phyloP scores from a whole-genome alignment of 30 jellyfish, hydroid and myxozoan genomes.

The Clytia hemisphaerica region DNA sequence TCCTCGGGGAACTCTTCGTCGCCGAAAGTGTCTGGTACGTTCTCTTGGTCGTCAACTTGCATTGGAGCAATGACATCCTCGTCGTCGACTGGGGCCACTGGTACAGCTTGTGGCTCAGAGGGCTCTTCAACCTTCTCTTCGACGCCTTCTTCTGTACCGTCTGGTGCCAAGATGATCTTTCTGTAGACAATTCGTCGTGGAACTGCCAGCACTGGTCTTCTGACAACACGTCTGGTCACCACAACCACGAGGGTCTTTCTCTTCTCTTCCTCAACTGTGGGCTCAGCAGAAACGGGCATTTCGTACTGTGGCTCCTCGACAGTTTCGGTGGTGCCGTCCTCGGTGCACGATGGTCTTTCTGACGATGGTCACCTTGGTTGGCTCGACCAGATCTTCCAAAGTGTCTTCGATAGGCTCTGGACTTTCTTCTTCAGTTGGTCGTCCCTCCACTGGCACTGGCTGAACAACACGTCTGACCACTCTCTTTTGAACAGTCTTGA shows the following conservation, averaged over 20 bases:
- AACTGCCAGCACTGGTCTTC: constrained; percentile 40
- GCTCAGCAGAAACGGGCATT: constrained; percentile 50
- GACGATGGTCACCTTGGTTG: constrained; percentile 41
- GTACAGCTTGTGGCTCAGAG: constrained; percentile 2
- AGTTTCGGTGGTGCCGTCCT: constrained; percentile 36
- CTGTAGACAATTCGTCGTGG: constrained; percentile 58
- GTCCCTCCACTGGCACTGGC: constrained; percentile 21
- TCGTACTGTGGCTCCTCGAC: constrained; percentile 71
- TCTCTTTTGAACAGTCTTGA: constrained; percentile 50
- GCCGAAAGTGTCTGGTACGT: constrained; percentile 8
- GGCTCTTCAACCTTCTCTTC: constrained; percentile 53
- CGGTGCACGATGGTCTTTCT: constrained; percentile 29
- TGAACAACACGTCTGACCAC: constrained; percentile 60
- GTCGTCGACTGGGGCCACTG: too few species aligned
- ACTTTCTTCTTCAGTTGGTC: constrained; percentile 20
- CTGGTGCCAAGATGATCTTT: constrained; percentile 38
- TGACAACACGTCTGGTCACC: constrained; percentile 33
- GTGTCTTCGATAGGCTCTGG: constrained; percentile 61
- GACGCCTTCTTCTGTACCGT: constrained; percentile 51
- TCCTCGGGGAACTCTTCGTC: too few species aligned
- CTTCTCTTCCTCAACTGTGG: constrained; percentile 57
- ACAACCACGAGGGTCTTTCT: constrained; percentile 36
- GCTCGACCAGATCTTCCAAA: constrained; percentile 55
- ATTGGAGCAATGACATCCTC: constrained; percentile 20
- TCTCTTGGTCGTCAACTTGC: constrained; percentile 7